Percentiles rank a stretch among this genome's conserved stretches.
Evolutionary conservation across 2,113 vertebrate species (phyloP).

Genomic region (Grammomys surdaster): DNA sequence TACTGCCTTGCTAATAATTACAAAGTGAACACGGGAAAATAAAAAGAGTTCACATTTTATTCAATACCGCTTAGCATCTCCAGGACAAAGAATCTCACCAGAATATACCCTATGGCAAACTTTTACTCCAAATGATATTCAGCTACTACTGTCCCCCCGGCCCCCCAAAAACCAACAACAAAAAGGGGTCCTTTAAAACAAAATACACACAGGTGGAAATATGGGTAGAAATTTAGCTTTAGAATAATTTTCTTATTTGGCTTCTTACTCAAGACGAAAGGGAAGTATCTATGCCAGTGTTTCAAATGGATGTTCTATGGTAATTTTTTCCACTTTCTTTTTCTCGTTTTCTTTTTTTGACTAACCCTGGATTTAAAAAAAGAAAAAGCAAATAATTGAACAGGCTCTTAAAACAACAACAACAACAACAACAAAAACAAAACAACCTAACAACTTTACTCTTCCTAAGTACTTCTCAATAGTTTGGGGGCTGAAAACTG

Average conservation of each 20-base stretch:
- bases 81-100: constrained; percentile 36
- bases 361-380: background rate
- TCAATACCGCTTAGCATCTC: constrained; percentile 66
- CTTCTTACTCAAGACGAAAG: background rate
- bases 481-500: background rate
- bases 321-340: background rate
- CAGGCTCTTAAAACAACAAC: background rate
- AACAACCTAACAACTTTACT: background rate
- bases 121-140: constrained; percentile 40
- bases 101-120: constrained; percentile 45
- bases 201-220: background rate
- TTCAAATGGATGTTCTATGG: constrained; percentile 1
- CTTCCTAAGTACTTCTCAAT: constrained; percentile 6
- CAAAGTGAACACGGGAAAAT: constrained; percentile 70
- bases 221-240: constrained; percentile 32
- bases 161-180: background rate
- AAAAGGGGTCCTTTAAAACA: background rate
- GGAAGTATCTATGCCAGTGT: background rate
- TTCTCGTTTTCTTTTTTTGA: background rate
- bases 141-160: background rate
- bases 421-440: background rate
- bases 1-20: constrained; percentile 79
- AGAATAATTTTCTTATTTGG: background rate
- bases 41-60: constrained; percentile 67
- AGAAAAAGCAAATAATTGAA: background rate